These are phyloP conservation scores for Corvus cornix DNA, from an alignment of 2,113 vertebrate genomes.

Conservation along the genomic window DNA sequence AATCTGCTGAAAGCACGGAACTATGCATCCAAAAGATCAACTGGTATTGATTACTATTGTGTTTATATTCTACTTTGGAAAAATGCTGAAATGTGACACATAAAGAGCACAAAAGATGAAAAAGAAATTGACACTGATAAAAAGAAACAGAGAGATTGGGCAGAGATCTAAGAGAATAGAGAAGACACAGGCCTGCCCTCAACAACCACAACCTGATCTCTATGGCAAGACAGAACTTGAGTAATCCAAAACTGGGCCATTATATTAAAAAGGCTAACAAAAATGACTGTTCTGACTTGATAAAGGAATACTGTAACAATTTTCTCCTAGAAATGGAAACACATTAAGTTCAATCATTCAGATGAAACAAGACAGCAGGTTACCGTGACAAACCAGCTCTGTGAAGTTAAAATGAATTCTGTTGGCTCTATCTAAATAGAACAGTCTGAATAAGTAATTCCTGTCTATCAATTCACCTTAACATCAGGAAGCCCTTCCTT, in stretches of 20 bases:
- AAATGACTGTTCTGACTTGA: not conserved
- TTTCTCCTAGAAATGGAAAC: not conserved
- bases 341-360: not conserved
- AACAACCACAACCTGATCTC: not conserved
- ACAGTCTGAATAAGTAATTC: conserved; percentile 5
- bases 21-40: not conserved
- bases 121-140: not conserved
- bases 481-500: not conserved
- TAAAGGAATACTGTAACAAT: not conserved
- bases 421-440: not conserved
- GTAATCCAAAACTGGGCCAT: not conserved
- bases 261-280: not conserved
- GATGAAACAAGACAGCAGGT: conserved; percentile 40
- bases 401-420: conserved; percentile 14
- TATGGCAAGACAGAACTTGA: not conserved
- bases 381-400: not conserved
- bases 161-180: not conserved
- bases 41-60: not conserved
- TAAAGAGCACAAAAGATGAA: not conserved
- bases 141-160: not conserved
- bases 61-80: not conserved
- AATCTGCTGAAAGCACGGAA: not conserved
- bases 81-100: not conserved
- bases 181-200: not conserved
- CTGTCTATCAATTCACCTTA: not conserved